A percentile compares a stretch with the other conserved stretches of the same genome.
These are phyloP conservation scores for Calidris pygmaea DNA, from an alignment of 2,113 vertebrate species.

Conservation along the genomic window DNA sequence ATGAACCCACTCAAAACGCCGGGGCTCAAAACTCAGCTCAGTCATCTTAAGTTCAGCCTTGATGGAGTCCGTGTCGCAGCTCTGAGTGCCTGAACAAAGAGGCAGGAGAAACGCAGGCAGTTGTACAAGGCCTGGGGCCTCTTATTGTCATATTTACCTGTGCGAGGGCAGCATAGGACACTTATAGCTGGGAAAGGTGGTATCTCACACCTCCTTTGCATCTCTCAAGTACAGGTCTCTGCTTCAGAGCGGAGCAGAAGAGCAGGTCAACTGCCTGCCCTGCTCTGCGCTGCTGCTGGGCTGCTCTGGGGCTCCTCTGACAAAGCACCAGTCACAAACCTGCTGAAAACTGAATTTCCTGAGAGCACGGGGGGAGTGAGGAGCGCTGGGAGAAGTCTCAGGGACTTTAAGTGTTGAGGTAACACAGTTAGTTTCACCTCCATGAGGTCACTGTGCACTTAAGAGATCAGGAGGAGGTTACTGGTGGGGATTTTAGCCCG, in stretches of 20 bases:
- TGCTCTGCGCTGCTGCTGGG: not conserved
- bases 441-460: not conserved
- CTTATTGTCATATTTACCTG: rapidly evolving
- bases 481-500: rapidly evolving
- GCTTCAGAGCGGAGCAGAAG: not conserved
- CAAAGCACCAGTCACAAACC: not conserved
- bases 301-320: not conserved
- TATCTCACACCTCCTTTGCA: not conserved
- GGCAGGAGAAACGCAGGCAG: not conserved
- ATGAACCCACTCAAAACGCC: slow-evolving; percentile 9
- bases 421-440: not conserved
- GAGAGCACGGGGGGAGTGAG: rapidly evolving
- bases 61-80: not conserved
- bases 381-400: not conserved
- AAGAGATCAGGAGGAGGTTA: not conserved
- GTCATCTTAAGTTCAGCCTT: not conserved
- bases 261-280: not conserved
- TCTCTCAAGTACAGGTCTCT: not conserved
- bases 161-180: not conserved
- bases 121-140: not conserved
- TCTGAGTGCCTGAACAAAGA: slow-evolving; percentile 49
- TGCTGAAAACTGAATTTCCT: not conserved
- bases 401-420: not conserved
- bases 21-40: not conserved
- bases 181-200: not conserved